Evolutionary conservation across 1,140 invertebrate species (phyloP), one percentile per base, ranked within the genome.

Genomic region (Ceratina japonica): DNA sequence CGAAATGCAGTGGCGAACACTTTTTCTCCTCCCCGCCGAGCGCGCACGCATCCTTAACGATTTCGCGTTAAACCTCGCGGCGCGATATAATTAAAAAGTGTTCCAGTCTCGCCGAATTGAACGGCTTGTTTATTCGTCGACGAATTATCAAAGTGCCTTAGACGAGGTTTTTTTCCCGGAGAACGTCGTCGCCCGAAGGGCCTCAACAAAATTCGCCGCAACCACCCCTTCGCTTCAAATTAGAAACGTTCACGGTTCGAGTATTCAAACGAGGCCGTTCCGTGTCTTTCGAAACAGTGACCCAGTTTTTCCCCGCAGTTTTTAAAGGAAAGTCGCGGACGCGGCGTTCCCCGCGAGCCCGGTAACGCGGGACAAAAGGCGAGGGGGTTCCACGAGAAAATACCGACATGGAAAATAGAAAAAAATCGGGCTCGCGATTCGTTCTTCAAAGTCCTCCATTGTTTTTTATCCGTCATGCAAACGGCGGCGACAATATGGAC

Each of bases 71-170:
- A 58, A 27, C 22, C n/a, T 37, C 16, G 51, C 49, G 3, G 8
- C 49, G 49, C 10, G 18, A 54, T 74, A 54, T 74, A 74, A 74
- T 74, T 74, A 64, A 10, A 44, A 64, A 64, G 37, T 64, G 31
- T 64, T 54, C 15, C 49, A 2, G 2, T n/a, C 52, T n/a, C 0
- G n/a, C 0, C 13, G 20, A 2, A 18, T 16, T 7, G 16, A 49
- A 49, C 49, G 22, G 22, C 16, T 16, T 44, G 5, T 71, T 70
- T 71, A 58, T 71, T 22, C 20, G 31, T 70, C 37, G 12, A 16
- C 52, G 27, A 66, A 51, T 51, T 22, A 51, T 12, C 27, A 7
- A 12, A 2, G 2, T 7, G 37, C 16, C 31, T 7, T 64, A 31
- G 4, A 31, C 27, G 4, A 31, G 4, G 37, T 44, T 44, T 44